Base-by-base conservation (phyloP, 2,113 vertebrate species). In the Nothoprocta pentlandii region DNA sequence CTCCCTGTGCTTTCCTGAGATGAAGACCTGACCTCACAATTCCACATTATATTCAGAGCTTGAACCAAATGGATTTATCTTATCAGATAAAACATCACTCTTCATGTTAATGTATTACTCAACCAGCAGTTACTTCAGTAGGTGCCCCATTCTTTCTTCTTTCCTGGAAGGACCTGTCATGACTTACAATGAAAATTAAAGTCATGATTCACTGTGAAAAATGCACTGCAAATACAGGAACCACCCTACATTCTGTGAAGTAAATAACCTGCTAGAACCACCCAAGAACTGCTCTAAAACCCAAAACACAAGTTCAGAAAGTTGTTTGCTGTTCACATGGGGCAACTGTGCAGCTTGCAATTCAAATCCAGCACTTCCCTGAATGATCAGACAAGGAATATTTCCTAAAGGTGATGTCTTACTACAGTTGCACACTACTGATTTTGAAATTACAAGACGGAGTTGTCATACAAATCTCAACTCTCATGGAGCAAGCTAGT, bases 1-100 rank as follows among this genome's bases (percentile, higher is more conserved):
- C 9, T 2, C 10, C 2, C 5, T 23, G 6, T 62, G 42, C 39
- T 20, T 7, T 0, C 0, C 20, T 44, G 71, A 85, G 44, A 39
- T 1, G 0, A 75, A 90, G 62, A 64, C 22, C 44, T 41, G 44
- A 64, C 20, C 42, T 56, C 25, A 28, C 19, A 8, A 22, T 73
- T 89, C 46, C 49, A 83, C 7, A 0, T 0, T 49, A 20, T 6
- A 2, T 68, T 88, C n/a, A 78, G 64, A 92, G 20, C 28, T 92
- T 62, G 66, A 34, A 82, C 36, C 39, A 80, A 77, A 80, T 3
- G 17, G 16, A 19, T 94, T 87, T 68, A 49, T 21, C 47, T 74
- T 41, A 49, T 51, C 47, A 70, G 47, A 51, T 36, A 51, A 51
- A 36, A 16, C 16, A 49, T n/a, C 25, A 8, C 8, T 47, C 16